These are phyloP conservation scores for Diogma glabrata DNA, from an alignment of 2,888 invertebrate genomes.

Conservation along the genomic window DNA sequence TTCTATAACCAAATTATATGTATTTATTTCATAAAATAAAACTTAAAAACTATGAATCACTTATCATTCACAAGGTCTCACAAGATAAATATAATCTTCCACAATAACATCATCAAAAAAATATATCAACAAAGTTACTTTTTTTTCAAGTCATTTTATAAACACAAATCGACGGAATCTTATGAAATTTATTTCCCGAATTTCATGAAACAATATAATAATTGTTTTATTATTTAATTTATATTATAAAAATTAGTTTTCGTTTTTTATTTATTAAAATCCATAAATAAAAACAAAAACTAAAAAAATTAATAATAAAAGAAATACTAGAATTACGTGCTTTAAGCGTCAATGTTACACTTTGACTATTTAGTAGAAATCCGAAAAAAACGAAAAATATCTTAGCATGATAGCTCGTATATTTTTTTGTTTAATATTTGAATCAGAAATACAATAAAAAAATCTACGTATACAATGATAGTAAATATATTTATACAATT, in stretches of 20 bases:
- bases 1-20: no score
- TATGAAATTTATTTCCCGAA: slow-evolving; percentile 4
- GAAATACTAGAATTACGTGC: slow-evolving; percentile 28
- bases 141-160: no score
- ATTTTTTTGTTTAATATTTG: background rate
- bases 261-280: background rate
- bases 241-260: background rate
- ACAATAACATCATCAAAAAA: no score
- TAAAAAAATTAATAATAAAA: slow-evolving; percentile 7
- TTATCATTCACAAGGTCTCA: no score
- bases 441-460: background rate
- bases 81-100: no score
- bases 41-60: no score
- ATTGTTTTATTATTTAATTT: background rate
- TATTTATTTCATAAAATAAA: no score
- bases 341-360: slow-evolving; percentile 39
- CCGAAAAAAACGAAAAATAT: slow-evolving; percentile 23
- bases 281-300: slow-evolving; percentile 1
- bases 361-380: slow-evolving; percentile 39
- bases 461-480: background rate
- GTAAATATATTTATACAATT: no score
- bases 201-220: no score
- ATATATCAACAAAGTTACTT: no score
- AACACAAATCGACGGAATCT: slow-evolving; percentile 1
- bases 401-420: slow-evolving; percentile 15